These are phyloP conservation scores for Pseudococcus longispinus DNA, from an alignment of 2,888 invertebrate species.

Conservation along the genomic window DNA sequence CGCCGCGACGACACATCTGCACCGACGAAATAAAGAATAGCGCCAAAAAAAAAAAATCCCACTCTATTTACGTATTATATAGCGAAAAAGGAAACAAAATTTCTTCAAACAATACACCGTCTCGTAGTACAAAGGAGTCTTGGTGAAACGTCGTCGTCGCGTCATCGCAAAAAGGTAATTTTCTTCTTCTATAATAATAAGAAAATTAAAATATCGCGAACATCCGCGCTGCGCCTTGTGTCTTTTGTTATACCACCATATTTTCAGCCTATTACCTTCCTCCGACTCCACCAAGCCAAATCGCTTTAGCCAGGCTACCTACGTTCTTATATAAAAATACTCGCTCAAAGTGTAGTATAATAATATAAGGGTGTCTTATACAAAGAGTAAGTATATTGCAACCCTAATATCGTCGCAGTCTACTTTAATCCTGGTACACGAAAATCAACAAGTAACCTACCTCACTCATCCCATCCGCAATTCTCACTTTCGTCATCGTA, in stretches of 20 bases:
- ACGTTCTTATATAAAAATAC: background rate
- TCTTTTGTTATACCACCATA: background rate
- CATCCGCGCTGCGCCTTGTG: background rate
- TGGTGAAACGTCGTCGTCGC: background rate
- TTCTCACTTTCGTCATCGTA: background rate
- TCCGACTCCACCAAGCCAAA: too few species aligned
- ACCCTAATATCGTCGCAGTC: background rate
- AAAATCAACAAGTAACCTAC: background rate
- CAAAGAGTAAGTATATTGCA: background rate
- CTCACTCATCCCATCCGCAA: background rate
- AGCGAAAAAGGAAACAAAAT: background rate
- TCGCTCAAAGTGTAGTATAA: background rate
- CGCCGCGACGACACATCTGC: background rate
- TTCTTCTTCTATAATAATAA: background rate
- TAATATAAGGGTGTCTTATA: background rate
- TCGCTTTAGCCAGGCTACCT: background rate
- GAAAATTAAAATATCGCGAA: slow-evolving; percentile 35
- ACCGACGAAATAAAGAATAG: background rate
- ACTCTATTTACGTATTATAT: background rate
- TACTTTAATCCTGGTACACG: too few species aligned
- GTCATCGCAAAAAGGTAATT: background rate
- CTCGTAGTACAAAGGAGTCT: background rate
- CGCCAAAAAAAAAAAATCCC: background rate
- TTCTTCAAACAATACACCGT: background rate
- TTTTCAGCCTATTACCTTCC: background rate